Evolutionary conservation across 2,797 vertebrate species (phyloP).

Genomic region (Mus spretus): DNA sequence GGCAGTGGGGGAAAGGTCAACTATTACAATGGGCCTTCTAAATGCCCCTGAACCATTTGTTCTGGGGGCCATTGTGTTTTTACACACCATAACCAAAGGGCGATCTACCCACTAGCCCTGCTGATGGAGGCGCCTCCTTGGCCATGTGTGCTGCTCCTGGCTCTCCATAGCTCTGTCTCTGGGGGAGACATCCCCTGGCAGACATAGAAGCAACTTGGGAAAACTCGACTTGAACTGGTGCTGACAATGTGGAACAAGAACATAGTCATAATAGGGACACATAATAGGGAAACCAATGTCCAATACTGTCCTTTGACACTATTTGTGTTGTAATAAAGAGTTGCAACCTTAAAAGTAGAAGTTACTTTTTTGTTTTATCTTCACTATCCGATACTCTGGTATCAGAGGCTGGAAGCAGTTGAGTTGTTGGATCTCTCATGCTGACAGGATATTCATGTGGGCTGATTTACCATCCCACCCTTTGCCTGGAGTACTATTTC

Average conservation of each 20-base stretch:
- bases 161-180: neutral
- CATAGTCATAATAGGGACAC: neutral
- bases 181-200: neutral
- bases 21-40: neutral
- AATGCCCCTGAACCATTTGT: neutral
- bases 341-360: slow-evolving; percentile 14
- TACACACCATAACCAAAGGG: neutral
- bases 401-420: neutral
- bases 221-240: neutral
- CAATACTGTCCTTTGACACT: neutral
- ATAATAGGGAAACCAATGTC: rapidly evolving
- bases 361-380: neutral
- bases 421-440: neutral
- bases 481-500: neutral
- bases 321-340: slow-evolving; percentile 4
- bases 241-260: neutral
- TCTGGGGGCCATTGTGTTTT: neutral
- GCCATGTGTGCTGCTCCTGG: rapidly evolving
- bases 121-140: neutral
- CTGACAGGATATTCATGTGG: neutral
- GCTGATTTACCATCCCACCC: neutral
- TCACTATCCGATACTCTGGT: neutral
- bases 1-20: neutral
- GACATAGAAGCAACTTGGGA: slow-evolving; percentile 24
- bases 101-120: rapidly evolving